A percentile compares a stretch with the other conserved stretches of the same genome.
Evolutionary conservation across 2,113 vertebrate species (phyloP).

Genomic region (Atractosteus spatula): DNA sequence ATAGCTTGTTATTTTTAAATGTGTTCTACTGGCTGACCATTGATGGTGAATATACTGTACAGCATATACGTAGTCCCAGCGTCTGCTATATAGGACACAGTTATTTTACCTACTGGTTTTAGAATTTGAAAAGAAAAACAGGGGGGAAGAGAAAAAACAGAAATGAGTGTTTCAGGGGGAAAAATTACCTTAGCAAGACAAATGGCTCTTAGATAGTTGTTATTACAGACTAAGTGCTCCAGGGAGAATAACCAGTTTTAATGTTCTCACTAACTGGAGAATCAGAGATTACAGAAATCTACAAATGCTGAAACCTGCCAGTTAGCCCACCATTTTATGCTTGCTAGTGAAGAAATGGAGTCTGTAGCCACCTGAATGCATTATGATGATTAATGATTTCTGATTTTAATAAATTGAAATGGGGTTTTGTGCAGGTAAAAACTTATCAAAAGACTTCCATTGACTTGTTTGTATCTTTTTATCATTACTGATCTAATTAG

Average conservation of each 20-base stretch:
- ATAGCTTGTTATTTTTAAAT: no score
- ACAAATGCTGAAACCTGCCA: not conserved
- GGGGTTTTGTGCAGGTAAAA: not conserved
- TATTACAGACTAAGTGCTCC: not conserved
- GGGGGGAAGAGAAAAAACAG: not conserved
- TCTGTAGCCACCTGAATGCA: not conserved
- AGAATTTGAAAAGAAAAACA: not conserved
- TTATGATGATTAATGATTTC: not conserved
- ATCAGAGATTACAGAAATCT: not conserved
- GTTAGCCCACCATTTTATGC: not conserved
- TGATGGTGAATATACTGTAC: no score
- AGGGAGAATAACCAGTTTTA: not conserved
- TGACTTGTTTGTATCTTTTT: not conserved
- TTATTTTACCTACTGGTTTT: no score
- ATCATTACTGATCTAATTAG: not conserved
- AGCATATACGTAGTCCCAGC: no score
- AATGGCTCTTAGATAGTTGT: not conserved
- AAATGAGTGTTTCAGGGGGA: not conserved
- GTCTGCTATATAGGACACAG: no score
- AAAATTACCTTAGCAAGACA: not conserved
- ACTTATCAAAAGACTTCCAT: not conserved
- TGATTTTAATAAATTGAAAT: not conserved
- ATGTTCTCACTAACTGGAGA: not conserved
- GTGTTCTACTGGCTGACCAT: no score
- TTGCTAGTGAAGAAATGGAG: not conserved